These are phyloP conservation scores for Dioctria rufipes DNA, from an alignment of 2,888 invertebrate species.

Conservation along the genomic window DNA sequence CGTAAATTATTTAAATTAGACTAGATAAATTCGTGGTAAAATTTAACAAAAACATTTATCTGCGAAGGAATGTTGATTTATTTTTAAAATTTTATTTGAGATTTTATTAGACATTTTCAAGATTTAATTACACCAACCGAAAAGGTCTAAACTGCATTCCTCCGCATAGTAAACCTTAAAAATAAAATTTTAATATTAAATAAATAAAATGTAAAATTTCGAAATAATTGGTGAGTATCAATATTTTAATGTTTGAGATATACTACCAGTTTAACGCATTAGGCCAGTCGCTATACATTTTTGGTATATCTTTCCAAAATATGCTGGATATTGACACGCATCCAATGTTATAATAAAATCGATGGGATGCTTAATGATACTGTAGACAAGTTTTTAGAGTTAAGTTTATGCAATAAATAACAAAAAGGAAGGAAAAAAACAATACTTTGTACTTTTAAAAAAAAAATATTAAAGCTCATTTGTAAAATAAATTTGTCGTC, in stretches of 20 bases:
- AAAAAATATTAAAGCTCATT: constrained; percentile 12
- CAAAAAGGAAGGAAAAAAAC: neutral
- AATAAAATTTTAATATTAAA: no score
- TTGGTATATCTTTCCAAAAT: no score
- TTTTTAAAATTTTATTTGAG: neutral
- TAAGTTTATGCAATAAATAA: constrained; percentile 17
- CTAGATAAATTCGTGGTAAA: constrained; percentile 9
- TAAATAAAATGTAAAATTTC: no score
- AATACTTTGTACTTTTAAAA: constrained; percentile 16
- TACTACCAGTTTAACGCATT: no score
- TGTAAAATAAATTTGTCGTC: neutral
- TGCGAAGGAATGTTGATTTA: neutral
- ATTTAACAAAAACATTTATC: constrained; percentile 11
- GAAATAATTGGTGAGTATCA: no score
- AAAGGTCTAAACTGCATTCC: no score
- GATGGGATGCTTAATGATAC: constrained; percentile 1
- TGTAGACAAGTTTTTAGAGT: constrained; percentile 1
- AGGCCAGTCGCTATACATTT: no score
- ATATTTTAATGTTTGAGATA: no score
- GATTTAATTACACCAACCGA: no score
- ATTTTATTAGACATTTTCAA: neutral
- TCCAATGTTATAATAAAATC: neutral
- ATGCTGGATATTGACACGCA: no score
- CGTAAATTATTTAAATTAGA: constrained; percentile 12
- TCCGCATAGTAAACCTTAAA: no score